phyloP scores from a whole-genome alignment of 2,888 invertebrate species.

The Papilio gigon region DNA sequence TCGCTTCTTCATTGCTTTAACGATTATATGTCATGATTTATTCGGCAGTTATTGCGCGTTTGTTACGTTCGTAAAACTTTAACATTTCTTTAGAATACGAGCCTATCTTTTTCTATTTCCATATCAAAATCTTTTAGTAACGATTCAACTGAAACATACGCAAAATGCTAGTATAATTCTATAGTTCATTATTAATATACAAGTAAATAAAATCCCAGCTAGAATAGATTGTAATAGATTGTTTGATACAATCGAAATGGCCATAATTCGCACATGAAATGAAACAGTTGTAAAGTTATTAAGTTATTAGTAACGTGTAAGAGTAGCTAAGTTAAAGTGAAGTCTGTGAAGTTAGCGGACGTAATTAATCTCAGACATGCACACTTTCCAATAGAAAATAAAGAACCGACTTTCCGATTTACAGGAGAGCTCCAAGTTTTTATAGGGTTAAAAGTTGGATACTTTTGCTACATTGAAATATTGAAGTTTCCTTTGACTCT shows the following conservation, averaged over 20 bases:
- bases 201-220: neutral
- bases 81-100: constrained; percentile 10
- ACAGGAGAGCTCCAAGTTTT: constrained; percentile 24
- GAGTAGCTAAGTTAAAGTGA: neutral
- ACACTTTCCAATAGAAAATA: constrained; percentile 35
- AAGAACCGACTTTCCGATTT: constrained; percentile 20
- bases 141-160: neutral
- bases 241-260: neutral
- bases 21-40: constrained; percentile 38
- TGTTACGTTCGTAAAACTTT: constrained; percentile 21
- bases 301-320: neutral
- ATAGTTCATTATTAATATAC: neutral
- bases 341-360: constrained; percentile 17
- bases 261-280: too few relatives aligned
- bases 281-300: constrained; percentile 3
- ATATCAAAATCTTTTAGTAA: neutral
- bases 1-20: constrained; percentile 30
- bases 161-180: neutral
- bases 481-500: constrained; percentile 20
- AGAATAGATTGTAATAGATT: too few relatives aligned
- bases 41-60: constrained; percentile 23
- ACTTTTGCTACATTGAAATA: constrained; percentile 34
- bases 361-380: constrained; percentile 36
- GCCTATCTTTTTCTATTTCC: constrained; percentile 6
- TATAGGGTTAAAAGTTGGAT: constrained; percentile 28